Evolutionary conservation across 2,888 invertebrate species (phyloP), one percentile per base, ranked within the genome.

Genomic region (Drosophila macrospina): DNA sequence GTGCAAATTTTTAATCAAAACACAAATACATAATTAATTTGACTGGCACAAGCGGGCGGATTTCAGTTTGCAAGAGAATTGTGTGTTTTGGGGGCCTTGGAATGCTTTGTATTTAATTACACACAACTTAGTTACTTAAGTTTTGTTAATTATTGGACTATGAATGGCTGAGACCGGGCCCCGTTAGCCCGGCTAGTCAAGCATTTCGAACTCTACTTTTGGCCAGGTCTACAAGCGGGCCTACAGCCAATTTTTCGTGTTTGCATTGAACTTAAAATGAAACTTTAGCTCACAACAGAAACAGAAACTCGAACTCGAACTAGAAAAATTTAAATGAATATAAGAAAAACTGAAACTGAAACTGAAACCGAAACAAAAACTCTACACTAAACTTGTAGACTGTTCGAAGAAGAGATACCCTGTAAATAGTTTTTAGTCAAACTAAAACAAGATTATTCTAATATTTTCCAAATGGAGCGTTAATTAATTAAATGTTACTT

Each of bases 111-210:
- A 51, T 68, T 83, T 81, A 78, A 81, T 81, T 75, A 73, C 69
- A 50, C 44, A 52, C 67, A 51, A 63, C 41, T 65, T 39, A 64
- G 47, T 69, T 55, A 55, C 41, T 62, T 59, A 74, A 63, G 39
- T 74, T 70, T 60, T 60, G 59, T 74, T 79, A 74, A 77, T 84
- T 79, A 79, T 77, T 81, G 81, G 84, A 76, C 80, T 80, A 67
- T 69, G 83, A 80, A 78, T 75, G 65, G 50, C 56, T 59, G 28
- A 5, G 51, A 54, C 32, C 44, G 32, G 28, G 8, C 57, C 60
- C 37, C 30, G 57, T 34, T 54, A 15, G 30, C 11, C 56, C 61
- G 41, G 30, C 37, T 41, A 68, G 55, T 64, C 47, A 54, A 37
- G 56, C 55, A 42, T 69, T 47, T 47, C 45, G 30, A 30, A 15